These are phyloP conservation scores for Drosophila tripunctata DNA, from an alignment of 2,888 invertebrate genomes.

Conservation along the genomic window DNA sequence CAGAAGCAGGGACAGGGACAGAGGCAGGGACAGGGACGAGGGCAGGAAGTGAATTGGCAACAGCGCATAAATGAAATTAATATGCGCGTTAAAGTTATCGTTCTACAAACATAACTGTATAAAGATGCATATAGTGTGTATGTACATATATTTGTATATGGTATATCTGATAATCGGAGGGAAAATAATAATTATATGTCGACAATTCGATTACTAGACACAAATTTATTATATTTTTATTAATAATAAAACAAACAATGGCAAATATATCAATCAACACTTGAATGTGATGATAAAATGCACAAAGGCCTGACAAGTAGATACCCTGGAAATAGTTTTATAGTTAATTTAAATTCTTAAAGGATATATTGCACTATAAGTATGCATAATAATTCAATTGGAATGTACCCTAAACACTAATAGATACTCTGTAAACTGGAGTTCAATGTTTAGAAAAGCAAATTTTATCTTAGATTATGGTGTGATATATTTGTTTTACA, in stretches of 20 bases:
- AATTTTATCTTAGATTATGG: no score
- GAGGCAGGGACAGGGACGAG: background rate
- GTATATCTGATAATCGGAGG: background rate
- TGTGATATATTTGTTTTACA: no score
- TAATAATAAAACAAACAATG: conserved; percentile 5
- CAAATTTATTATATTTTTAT: conserved; percentile 19
- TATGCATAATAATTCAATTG: no score
- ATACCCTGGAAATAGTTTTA: background rate
- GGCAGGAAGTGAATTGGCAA: conserved; percentile 9
- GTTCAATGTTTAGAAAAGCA: no score
- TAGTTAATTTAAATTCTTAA: background rate
- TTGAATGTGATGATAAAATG: background rate
- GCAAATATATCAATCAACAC: conserved; percentile 12
- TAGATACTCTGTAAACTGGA: no score
- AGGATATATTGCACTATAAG: background rate
- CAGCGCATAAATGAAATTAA: conserved; percentile 19
- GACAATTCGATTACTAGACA: conserved; percentile 7
- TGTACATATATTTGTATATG: background rate
- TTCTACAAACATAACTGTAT: no score
- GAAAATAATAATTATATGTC: background rate
- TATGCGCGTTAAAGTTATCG: conserved; percentile 14
- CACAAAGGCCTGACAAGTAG: no score
- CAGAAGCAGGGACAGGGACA: background rate
- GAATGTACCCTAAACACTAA: no score
- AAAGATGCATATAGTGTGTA: no score